phyloP scores from a whole-genome alignment of 2,888 invertebrate genomes.

The Mesochorus sp. region DNA sequence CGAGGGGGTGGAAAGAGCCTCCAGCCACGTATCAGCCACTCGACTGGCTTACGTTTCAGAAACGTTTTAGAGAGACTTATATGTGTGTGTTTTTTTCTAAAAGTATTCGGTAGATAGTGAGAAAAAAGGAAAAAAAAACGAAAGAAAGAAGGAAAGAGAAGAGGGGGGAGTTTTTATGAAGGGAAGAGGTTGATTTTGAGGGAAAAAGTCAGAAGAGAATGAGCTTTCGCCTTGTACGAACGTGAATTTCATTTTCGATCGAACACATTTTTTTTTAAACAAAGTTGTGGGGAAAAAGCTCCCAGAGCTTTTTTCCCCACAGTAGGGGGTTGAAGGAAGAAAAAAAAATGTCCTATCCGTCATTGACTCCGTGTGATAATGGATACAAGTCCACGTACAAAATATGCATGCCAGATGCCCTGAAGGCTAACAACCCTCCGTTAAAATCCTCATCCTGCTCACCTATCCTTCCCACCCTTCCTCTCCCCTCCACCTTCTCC shows the following conservation, averaged over 20 bases:
- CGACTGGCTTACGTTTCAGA: conserved; percentile 62
- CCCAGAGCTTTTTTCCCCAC: too few relatives aligned
- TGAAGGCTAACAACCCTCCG: too few relatives aligned
- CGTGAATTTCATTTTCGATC: conserved; percentile 25
- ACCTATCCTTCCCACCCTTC: conserved; percentile 30
- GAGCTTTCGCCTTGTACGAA: conserved; percentile 47
- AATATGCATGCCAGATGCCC: too few relatives aligned
- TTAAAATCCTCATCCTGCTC: conserved; percentile 22
- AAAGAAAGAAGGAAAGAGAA: background rate
- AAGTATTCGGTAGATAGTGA: conserved; percentile 7
- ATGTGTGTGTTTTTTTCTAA: conserved; percentile 22
- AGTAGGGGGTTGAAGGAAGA: too few relatives aligned
- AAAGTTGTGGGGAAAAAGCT: too few relatives aligned
- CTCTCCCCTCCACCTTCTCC: too few relatives aligned
- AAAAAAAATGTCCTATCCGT: too few relatives aligned
- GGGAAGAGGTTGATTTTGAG: background rate
- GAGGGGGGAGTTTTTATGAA: conserved; percentile 7
- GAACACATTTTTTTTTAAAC: conserved; percentile 53
- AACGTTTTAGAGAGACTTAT: conserved; percentile 67
- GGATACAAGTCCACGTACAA: too few relatives aligned
- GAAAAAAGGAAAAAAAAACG: background rate
- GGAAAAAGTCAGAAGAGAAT: conserved; percentile 6
- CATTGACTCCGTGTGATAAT: too few relatives aligned
- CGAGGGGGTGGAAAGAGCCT: conserved; percentile 4
- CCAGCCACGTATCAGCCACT: conserved; percentile 61